Percentiles rank a stretch among this genome's conserved stretches.
Conservation (phyloP, 2,888 invertebrate species). For the Clitarchus hookeri region DNA sequence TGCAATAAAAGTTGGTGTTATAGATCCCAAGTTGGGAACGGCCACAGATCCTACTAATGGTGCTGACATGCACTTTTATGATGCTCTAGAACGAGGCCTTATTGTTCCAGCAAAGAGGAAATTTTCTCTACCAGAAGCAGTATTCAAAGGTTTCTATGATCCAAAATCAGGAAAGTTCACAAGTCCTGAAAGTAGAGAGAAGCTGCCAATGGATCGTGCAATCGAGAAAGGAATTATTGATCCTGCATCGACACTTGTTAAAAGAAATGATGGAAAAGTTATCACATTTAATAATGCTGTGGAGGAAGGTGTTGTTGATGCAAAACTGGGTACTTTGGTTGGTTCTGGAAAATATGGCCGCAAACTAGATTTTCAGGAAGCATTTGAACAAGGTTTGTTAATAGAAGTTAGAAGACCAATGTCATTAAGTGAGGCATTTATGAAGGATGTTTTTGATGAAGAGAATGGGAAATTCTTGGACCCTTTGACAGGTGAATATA, state of each 20-base stretch:
- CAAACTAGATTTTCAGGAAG: slow-evolving; percentile 78
- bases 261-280: slow-evolving; percentile 73
- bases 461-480: slow-evolving; percentile 81
- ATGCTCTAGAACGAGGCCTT: slow-evolving; percentile 82
- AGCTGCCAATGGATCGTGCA: slow-evolving; percentile 79
- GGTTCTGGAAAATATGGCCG: slow-evolving; percentile 62
- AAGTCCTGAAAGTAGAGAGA: slow-evolving; percentile 78
- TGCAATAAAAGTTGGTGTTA: slow-evolving; percentile 74
- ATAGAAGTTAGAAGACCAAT: slow-evolving; percentile 82
- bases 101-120: slow-evolving; percentile 81
- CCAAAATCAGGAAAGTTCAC: slow-evolving; percentile 81
- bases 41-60: slow-evolving; percentile 76
- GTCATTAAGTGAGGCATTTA: slow-evolving; percentile 78
- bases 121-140: slow-evolving; percentile 84
- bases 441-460: slow-evolving; percentile 79
- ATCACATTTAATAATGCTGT: slow-evolving; percentile 84
- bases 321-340: slow-evolving; percentile 71
- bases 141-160: slow-evolving; percentile 91
- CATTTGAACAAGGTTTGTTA: slow-evolving; percentile 80
- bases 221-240: slow-evolving; percentile 84
- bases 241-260: slow-evolving; percentile 83
- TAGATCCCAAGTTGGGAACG: slow-evolving; percentile 80
- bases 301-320: slow-evolving; percentile 75
- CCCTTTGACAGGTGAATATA: slow-evolving; percentile 75
- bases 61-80: slow-evolving; percentile 74